phyloP scores from a whole-genome alignment of 2,888 invertebrate genomes.

The Parelbella ahira region DNA sequence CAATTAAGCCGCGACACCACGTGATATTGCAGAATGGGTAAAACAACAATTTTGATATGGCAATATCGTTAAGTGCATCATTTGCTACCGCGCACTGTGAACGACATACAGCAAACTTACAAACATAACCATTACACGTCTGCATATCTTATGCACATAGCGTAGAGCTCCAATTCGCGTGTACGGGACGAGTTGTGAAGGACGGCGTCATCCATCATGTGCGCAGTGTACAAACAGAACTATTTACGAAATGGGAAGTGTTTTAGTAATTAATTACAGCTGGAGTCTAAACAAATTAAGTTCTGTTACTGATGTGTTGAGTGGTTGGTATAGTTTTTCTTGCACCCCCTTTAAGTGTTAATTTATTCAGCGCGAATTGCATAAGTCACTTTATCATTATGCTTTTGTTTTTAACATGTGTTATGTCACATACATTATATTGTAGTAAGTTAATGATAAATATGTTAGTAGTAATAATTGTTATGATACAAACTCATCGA shows the following conservation, averaged over 20 bases:
- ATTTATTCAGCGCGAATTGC: too few species aligned
- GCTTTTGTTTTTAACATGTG: neutral
- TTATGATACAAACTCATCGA: too few species aligned
- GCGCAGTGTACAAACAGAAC: constrained; percentile 43
- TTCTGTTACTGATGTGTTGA: constrained; percentile 38
- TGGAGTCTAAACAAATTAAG: constrained; percentile 49
- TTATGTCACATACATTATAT: too few species aligned
- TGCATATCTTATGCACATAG: constrained; percentile 21
- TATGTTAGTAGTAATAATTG: too few species aligned
- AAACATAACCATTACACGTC: neutral
- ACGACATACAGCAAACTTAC: constrained; percentile 13
- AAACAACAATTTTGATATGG: constrained; percentile 31
- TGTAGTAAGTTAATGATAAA: too few species aligned
- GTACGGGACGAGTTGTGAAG: constrained; percentile 2
- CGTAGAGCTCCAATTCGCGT: constrained; percentile 23
- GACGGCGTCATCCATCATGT: constrained; percentile 51
- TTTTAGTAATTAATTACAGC: constrained; percentile 45
- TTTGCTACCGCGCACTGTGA: constrained; percentile 20
- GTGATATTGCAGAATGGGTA: constrained; percentile 26
- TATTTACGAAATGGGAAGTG: constrained; percentile 50
- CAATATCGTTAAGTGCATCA: constrained; percentile 34
- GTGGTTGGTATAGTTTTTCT: constrained; percentile 29
- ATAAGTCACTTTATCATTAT: too few species aligned
- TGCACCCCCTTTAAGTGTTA: neutral
- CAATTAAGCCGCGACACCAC: constrained; percentile 19